These are phyloP conservation scores for Nineta flava DNA, from an alignment of 2,888 invertebrate genomes.

Conservation along the genomic window DNA sequence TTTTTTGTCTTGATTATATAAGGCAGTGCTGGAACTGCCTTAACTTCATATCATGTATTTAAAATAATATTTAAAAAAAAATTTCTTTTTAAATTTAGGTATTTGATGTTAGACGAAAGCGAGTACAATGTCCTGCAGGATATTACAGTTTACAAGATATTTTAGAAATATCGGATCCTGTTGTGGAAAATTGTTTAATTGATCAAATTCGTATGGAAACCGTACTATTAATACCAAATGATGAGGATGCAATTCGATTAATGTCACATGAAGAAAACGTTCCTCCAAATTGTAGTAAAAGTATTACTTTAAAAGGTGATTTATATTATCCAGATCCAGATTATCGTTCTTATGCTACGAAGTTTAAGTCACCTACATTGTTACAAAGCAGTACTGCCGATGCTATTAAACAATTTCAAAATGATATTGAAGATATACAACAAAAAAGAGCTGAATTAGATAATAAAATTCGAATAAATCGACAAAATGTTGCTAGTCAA, in stretches of 20 bases:
- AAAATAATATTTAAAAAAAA: not conserved
- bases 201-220: conserved; percentile 61
- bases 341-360: conserved; percentile 56
- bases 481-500: conserved; percentile 5
- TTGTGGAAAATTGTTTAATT: conserved; percentile 71
- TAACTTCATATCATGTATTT: too few species aligned
- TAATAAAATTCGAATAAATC: not conserved
- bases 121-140: conserved; percentile 27
- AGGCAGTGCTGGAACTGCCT: too few species aligned
- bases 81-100: conserved; percentile 21
- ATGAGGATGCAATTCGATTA: conserved; percentile 49
- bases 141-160: conserved; percentile 47
- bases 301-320: conserved; percentile 49
- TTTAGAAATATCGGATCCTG: conserved; percentile 55
- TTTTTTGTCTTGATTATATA: too few species aligned
- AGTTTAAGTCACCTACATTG: conserved; percentile 33
- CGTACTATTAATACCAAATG: conserved; percentile 57
- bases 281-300: conserved; percentile 47
- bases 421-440: conserved; percentile 28
- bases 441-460: conserved; percentile 11
- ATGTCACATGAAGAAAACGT: conserved; percentile 47
- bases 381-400: conserved; percentile 53
- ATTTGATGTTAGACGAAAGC: conserved; percentile 28
- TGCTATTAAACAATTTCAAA: conserved; percentile 24
- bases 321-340: conserved; percentile 60